Evolutionary conservation across 2,797 vertebrate genomes (phyloP).

Genomic region (Chiloscyllium punctatum): DNA sequence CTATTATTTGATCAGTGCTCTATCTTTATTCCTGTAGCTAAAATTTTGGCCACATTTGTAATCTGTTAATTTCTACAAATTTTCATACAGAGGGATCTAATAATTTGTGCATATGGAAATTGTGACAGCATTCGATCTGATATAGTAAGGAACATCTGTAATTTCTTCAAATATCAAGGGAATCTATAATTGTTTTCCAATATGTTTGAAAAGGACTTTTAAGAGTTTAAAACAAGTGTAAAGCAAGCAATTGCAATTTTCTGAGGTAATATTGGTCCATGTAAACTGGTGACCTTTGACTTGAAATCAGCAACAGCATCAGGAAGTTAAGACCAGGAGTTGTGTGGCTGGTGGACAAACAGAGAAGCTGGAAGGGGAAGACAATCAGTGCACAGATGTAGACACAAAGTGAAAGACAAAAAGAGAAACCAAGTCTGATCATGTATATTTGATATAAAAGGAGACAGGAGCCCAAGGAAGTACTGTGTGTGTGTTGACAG

Average conservation of each 20-base stretch:
- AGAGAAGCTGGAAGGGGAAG: no score
- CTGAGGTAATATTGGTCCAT: background rate
- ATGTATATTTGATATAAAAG: no score
- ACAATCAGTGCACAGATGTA: no score
- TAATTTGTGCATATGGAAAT: background rate
- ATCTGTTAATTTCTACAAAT: background rate
- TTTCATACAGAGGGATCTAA: background rate
- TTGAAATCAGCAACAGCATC: no score
- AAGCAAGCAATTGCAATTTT: background rate
- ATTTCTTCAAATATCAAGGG: background rate
- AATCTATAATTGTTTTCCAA: background rate
- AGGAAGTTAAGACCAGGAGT: no score
- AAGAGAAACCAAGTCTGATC: no score
- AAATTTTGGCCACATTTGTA: background rate
- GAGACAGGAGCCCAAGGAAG: no score
- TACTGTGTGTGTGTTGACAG: background rate
- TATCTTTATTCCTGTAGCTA: background rate
- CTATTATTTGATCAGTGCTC: no score
- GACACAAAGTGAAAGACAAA: no score
- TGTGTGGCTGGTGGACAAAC: no score
- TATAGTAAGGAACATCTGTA: background rate
- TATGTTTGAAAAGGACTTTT: background rate
- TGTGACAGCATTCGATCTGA: background rate
- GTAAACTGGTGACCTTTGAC: background rate
- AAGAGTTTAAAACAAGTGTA: background rate